Evolutionary conservation across 2,797 vertebrate species (phyloP), one percentile per base, ranked within the genome.

Genomic region (Phoeniculus purpureus): DNA sequence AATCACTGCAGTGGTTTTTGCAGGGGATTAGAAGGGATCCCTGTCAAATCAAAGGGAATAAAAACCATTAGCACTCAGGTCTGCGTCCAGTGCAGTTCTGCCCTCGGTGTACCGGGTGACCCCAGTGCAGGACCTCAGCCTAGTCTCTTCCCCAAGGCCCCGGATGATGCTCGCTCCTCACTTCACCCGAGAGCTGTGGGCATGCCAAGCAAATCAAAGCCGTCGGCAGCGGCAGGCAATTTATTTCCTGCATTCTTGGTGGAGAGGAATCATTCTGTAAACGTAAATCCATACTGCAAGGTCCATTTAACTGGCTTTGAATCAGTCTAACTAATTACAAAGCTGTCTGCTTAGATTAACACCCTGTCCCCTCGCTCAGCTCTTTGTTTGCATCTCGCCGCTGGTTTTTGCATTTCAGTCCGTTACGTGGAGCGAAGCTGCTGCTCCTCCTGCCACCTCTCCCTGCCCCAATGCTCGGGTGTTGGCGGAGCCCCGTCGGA

Each of bases 311-410:
- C 87, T 64, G 91, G 51, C 85, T 93, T 92, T 76, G 67, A 94
- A 89, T 89, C 59, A 6, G 65, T 25, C 92, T 74, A 83, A 80
- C 81, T 94, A 90, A 96, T 96, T 95, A 85, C 87, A 74, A 89
- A 94, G 93, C 94, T 94, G 94, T 95, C 96, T 86, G 93, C 92
- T 94, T 34, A 67, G 59, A 95, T 93, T 70, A 94, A 43, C 62
- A 80, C 93, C 73, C 65, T 4, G 3, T 54, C 45, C 85, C 88
- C 64, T 59, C 83, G 80, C 87, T 83, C 31, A 0, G 72, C 91
- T 80, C 92, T 91, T 90, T 90, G 19, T 80, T 66, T 93, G 84
- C 68, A 8, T 52, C 86, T 52, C 16, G 0, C 34, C 87, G 32
- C 51, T 59, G 31, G 19, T 8, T 81, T 34, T 55, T 78, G 71